Evolutionary conservation across 1,140 invertebrate species (phyloP), one percentile per base, ranked within the genome.

Genomic region (Macrosteles quadrilineatus): DNA sequence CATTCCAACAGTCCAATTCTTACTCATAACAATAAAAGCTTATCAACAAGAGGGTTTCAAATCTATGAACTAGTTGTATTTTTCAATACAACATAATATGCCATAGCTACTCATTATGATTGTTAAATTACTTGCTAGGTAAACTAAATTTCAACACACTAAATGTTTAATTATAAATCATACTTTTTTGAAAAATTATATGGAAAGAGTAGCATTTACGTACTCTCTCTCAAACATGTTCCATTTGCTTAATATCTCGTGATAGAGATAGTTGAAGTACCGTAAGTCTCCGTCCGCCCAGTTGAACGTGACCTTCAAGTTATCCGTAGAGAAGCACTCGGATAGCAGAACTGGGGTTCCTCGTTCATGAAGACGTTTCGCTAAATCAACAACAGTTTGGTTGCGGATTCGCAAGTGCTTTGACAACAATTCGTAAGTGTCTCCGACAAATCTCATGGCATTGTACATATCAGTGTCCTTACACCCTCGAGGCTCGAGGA

Each of bases 381-480:
- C 21, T n/a, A 50, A 9, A 19, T 50, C 47, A 17, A 50, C n/a
- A 17, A 50, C 47, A 4, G 47, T 19, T 9, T 21, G 4, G 47
- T 50, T 50, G 14, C 47, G 14, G 47, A 50, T 50, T 21, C 47
- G 6, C 47, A 50, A 50, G 47, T 50, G 47, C n/a, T 50, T 50
- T 50, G 47, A 9, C 6, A 50, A n/a, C 47, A 50, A n/a, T 21
- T 50, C 47, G 21, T 19, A 50, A 19, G 47, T 4, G 21, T 50
- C 47, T 4, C 47, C 47, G 14, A 50, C 47, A 4, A 21, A 19
- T 21, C 21, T 50, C 21, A 50, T 50, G 3, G 47, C 47, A 4
- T 50, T 50, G 47, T 11, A 50, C 47, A 50, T 50, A n/a, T 50
- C 47, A 17, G 47, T 50, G 47, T 50, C 47, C 21, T 50, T 50